phyloP scores from a whole-genome alignment of 2,113 vertebrate species.

The Hirundichthys speculiger region DNA sequence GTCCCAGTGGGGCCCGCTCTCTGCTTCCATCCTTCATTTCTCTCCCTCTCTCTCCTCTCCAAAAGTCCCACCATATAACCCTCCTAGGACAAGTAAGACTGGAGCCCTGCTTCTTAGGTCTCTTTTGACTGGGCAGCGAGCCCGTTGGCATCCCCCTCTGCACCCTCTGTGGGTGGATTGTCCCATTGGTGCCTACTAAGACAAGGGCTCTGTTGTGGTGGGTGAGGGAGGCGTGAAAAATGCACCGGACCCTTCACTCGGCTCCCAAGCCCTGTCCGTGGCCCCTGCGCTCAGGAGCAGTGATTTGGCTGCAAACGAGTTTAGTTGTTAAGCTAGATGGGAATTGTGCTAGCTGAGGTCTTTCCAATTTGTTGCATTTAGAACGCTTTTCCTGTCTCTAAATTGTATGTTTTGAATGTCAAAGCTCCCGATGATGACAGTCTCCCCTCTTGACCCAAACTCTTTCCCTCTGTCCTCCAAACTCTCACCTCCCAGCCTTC shows the following conservation, averaged over 20 bases:
- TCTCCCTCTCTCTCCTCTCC: constrained; percentile 2
- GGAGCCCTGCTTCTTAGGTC: constrained; percentile 50
- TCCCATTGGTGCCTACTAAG: constrained; percentile 63
- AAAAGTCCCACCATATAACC: constrained; percentile 43
- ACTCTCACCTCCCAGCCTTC: constrained; percentile 97
- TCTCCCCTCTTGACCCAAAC: neutral
- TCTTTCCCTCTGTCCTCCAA: neutral
- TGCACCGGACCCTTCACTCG: constrained; percentile 54
- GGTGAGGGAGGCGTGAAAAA: constrained; percentile 76
- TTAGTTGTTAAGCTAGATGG: constrained; percentile 40
- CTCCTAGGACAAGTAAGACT: constrained; percentile 48
- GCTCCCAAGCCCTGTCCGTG: constrained; percentile 69
- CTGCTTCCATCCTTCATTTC: constrained; percentile 43
- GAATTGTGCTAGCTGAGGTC: neutral
- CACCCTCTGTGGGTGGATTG: constrained; percentile 73
- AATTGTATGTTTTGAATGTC: constrained; percentile 7
- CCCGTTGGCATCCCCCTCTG: constrained; percentile 64
- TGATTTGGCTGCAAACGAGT: constrained; percentile 30
- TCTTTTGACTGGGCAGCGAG: constrained; percentile 69
- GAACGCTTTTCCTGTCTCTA: no score
- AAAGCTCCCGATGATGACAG: neutral
- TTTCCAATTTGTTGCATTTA: constrained; percentile 16
- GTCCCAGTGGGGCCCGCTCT: constrained; percentile 50
- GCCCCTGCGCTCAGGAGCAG: constrained; percentile 52
- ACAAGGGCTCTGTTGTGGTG: constrained; percentile 78